A percentile compares a stretch with the other conserved stretches of the same genome.
phyloP scores from a whole-genome alignment of 2,888 invertebrate genomes.

The Hesperia comma region DNA sequence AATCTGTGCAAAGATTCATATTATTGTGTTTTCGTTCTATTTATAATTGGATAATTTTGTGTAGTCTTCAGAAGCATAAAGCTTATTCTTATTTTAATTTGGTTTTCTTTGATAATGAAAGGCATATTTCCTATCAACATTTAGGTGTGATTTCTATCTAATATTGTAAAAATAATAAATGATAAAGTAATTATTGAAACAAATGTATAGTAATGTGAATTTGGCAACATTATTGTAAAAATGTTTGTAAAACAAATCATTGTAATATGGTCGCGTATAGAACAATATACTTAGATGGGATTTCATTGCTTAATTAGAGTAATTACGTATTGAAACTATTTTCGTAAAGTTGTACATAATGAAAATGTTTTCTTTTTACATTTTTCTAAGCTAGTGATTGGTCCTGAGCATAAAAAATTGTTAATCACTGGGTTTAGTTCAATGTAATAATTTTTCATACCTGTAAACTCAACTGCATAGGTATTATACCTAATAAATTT shows the following conservation, averaged over 20 bases:
- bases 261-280: conserved; percentile 25
- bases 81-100: no score
- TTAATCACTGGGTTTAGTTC: no score
- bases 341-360: conserved; percentile 16
- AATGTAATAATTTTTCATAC: no score
- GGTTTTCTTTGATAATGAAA: background rate
- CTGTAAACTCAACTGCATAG: no score
- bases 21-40: no score
- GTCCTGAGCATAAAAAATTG: no score
- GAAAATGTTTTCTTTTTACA: background rate
- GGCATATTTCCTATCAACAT: background rate
- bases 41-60: no score
- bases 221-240: background rate
- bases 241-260: conserved; percentile 27
- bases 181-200: no score
- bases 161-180: background rate
- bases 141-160: background rate
- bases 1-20: no score
- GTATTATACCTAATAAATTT: background rate
- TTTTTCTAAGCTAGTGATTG: no score
- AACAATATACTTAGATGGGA: background rate
- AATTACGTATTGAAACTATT: conserved; percentile 14
- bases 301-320: background rate
- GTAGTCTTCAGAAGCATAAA: no score
- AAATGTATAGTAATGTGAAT: no score